These are phyloP conservation scores for Bubalus kerabau DNA, from an alignment of 2,113 vertebrate genomes.

Conservation along the genomic window DNA sequence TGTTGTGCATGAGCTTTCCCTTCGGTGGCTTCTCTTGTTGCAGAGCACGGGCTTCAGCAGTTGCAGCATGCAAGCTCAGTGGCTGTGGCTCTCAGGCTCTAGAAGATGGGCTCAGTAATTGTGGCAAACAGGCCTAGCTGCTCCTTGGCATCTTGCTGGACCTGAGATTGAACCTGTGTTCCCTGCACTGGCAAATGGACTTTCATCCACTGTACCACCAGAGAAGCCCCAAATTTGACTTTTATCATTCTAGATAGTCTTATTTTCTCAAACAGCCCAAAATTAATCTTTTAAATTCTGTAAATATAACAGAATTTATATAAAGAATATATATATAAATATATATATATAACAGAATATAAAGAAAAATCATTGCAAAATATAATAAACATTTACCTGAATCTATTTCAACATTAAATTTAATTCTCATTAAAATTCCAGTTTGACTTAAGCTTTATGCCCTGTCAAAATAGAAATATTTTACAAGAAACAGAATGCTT, in stretches of 20 bases:
- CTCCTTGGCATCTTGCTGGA: not conserved
- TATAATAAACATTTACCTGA: not conserved
- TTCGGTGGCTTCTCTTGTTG: not conserved
- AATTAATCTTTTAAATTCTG: not conserved
- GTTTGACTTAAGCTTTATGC: not conserved
- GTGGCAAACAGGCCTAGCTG: not conserved
- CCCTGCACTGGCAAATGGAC: not conserved
- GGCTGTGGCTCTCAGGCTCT: not conserved
- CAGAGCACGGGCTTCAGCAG: not conserved
- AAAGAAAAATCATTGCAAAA: not conserved
- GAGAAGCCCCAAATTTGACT: not conserved
- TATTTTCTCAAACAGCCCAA: not conserved
- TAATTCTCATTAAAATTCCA: not conserved
- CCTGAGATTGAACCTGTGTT: not conserved
- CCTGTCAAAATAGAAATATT: not conserved
- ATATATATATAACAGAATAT: not conserved
- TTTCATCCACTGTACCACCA: not conserved
- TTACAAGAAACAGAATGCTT: not conserved
- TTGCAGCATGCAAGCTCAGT: not conserved
- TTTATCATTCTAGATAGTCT: not conserved
- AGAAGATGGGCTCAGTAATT: not conserved
- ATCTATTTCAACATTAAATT: not conserved
- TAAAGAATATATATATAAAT: too few relatives aligned
- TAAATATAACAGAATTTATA: not conserved
- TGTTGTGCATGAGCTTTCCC: not conserved